Evolutionary conservation across 2,113 vertebrate species (phyloP).

Genomic region (Sinocyclocheilus anophthalmus): DNA sequence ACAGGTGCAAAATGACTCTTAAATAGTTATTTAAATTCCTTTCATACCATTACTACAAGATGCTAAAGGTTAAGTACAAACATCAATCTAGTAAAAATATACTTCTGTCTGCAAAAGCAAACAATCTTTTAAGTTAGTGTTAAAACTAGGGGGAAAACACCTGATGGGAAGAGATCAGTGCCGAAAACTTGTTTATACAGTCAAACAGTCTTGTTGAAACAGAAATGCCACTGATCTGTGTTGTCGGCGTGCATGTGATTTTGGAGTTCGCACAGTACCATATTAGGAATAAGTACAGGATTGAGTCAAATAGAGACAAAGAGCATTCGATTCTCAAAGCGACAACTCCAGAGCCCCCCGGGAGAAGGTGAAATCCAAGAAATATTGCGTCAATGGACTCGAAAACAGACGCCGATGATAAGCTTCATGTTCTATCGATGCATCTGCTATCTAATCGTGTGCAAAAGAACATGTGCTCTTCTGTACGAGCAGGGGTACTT

Average conservation of each 20-base stretch:
- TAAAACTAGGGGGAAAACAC: background rate
- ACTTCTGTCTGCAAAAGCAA: background rate
- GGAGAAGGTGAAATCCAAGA: background rate
- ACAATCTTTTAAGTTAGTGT: background rate
- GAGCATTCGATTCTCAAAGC: background rate
- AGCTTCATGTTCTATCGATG: slow-evolving; percentile 23
- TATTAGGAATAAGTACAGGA: slow-evolving; percentile 55
- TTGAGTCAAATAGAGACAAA: slow-evolving; percentile 19
- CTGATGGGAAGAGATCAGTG: slow-evolving; percentile 33
- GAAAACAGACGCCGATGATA: slow-evolving; percentile 19
- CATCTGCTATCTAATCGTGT: slow-evolving; percentile 50
- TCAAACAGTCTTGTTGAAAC: slow-evolving; percentile 31
- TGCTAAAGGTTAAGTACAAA: background rate
- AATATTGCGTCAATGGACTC: background rate
- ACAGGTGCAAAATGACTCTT: background rate
- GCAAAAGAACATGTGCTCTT: slow-evolving; percentile 45
- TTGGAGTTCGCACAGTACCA: slow-evolving; percentile 23
- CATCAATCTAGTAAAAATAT: background rate
- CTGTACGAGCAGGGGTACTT: slow-evolving; percentile 51
- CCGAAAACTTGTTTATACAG: slow-evolving; percentile 46
- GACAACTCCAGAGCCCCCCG: background rate
- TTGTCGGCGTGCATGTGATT: slow-evolving; percentile 44
- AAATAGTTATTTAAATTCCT: background rate
- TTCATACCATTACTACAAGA: background rate
- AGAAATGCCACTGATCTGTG: slow-evolving; percentile 36